Percentiles rank a stretch among this genome's conserved stretches.
These are phyloP conservation scores for Macroramphosus scolopax DNA, from an alignment of 2,797 vertebrate species.

Conservation along the genomic window DNA sequence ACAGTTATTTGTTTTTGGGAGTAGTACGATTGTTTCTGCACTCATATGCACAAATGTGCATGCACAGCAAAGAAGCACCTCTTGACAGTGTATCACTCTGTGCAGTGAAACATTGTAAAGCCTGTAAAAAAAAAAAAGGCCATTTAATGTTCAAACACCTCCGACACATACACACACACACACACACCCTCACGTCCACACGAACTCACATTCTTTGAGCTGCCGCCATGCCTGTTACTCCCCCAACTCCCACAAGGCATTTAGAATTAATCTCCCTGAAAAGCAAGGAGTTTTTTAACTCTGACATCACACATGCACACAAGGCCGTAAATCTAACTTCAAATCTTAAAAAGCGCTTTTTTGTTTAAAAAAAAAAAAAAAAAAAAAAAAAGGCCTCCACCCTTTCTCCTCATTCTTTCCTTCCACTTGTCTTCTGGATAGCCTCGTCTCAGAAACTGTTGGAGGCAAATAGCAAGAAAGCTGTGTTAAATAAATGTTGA, in stretches of 20 bases:
- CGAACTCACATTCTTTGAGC: slow-evolving; percentile 64
- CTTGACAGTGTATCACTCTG: slow-evolving; percentile 7
- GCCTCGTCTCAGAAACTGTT: slow-evolving; percentile 59
- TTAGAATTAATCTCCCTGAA: slow-evolving; percentile 73
- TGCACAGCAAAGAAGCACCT: slow-evolving; percentile 1
- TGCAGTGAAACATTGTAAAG: slow-evolving; percentile 23
- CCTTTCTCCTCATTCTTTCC: slow-evolving; percentile 68
- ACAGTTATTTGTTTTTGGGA: slow-evolving; percentile 48
- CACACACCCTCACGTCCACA: slow-evolving; percentile 2
- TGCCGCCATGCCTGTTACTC: slow-evolving; percentile 67
- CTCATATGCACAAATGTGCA: background rate
- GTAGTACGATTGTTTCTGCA: slow-evolving; percentile 1
- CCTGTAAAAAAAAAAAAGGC: slow-evolving; percentile 41
- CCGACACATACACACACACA: slow-evolving; percentile 35
- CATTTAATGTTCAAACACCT: slow-evolving; percentile 50
- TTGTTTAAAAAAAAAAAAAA: slow-evolving; percentile 42
- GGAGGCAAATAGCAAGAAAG: slow-evolving; percentile 11
- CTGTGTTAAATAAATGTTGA: slow-evolving; percentile 46
- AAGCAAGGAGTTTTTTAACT: slow-evolving; percentile 69
- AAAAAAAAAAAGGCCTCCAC: slow-evolving; percentile 51
- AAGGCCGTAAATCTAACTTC: slow-evolving; percentile 68
- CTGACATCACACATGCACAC: slow-evolving; percentile 73
- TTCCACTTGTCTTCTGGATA: slow-evolving; percentile 53
- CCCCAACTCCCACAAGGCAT: slow-evolving; percentile 71
- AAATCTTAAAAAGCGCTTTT: slow-evolving; percentile 65